phyloP scores from a whole-genome alignment of 2,888 invertebrate genomes.

The Colostygia pectinataria region DNA sequence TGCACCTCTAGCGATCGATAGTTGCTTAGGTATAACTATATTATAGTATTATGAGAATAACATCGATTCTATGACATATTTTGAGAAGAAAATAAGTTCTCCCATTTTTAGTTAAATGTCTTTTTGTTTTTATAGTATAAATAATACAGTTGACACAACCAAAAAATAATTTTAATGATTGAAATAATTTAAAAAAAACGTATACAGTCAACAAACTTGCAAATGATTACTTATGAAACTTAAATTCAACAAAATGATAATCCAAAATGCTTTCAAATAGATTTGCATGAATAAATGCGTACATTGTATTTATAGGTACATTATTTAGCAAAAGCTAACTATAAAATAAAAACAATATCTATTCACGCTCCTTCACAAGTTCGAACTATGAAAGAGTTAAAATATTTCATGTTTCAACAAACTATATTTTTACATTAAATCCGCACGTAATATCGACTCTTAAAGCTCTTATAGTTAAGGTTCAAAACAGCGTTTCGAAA shows the following conservation, averaged over 20 bases:
- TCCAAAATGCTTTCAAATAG: neutral
- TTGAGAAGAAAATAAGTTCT: neutral
- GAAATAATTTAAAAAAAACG: neutral
- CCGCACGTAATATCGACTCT: neutral
- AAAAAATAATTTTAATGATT: neutral
- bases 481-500: neutral
- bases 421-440: too few species aligned
- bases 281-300: neutral
- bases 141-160: constrained; percentile 12
- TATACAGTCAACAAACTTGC: too few species aligned
- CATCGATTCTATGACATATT: constrained; percentile 27
- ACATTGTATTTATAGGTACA: neutral
- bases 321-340: neutral
- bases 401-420: too few species aligned
- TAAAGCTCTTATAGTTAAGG: neutral
- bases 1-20: neutral
- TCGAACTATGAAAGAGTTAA: neutral
- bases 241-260: too few species aligned
- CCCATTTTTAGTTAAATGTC: constrained; percentile 1
- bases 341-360: neutral
- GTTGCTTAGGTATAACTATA: constrained; percentile 20
- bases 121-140: constrained; percentile 12
- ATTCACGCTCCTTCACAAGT: neutral
- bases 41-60: constrained; percentile 38
- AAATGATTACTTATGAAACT: too few species aligned